Evolutionary conservation across 1,140 invertebrate species (phyloP).

Genomic region (Achroia grisella): DNA sequence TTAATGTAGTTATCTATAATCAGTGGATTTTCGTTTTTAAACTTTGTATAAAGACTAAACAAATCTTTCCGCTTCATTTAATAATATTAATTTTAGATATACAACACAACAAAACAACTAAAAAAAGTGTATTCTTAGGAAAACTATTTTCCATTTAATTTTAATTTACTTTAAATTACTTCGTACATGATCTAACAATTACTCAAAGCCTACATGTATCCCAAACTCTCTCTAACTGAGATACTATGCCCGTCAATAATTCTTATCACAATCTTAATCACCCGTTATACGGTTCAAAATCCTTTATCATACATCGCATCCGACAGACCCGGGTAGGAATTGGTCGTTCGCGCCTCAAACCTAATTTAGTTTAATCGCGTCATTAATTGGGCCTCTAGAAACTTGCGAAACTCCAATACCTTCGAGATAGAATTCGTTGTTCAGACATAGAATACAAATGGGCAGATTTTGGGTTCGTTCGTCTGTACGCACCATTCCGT

Average conservation of each 20-base stretch:
- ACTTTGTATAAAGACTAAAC: too few relatives aligned
- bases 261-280: background rate
- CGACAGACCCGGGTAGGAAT: conserved; percentile 24
- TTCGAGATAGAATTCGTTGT: conserved; percentile 27
- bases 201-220: background rate
- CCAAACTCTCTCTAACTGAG: background rate
- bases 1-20: too few relatives aligned
- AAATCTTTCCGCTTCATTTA: too few relatives aligned
- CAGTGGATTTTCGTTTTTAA: too few relatives aligned
- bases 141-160: too few relatives aligned
- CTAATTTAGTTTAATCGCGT: conserved; percentile 60
- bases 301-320: conserved; percentile 11
- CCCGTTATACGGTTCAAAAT: conserved; percentile 2
- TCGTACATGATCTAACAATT: background rate
- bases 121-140: too few relatives aligned
- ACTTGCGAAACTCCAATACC: conserved; percentile 51
- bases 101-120: too few relatives aligned
- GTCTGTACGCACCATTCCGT: conserved; percentile 1
- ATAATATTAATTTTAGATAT: too few relatives aligned
- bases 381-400: conserved; percentile 52
- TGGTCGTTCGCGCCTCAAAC: conserved; percentile 44
- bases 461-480: conserved; percentile 31
- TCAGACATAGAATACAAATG: conserved; percentile 46
- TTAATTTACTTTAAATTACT: conserved; percentile 1
- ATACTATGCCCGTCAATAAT: background rate